Base-by-base conservation (phyloP, 2,888 invertebrate species). In the Sipha maydis region DNA sequence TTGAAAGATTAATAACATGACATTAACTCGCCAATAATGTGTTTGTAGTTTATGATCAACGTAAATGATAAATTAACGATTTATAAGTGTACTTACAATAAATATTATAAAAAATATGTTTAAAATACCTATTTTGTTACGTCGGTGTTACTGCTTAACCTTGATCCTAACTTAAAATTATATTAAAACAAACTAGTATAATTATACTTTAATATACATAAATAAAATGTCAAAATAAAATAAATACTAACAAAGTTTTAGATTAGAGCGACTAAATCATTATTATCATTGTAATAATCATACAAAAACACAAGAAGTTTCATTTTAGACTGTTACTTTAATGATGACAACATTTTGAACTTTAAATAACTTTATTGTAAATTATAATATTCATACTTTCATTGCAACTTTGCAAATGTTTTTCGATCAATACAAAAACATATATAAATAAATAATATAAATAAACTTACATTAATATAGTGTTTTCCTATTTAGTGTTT, bases 401-500 rank as follows among this genome's bases (percentile, higher is more conserved):
- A 21, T 38, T 79, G 25, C 1, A 5, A 71, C 1, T 17, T 71
- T 14, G 14, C 56, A 2, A n/a, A 38, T 7, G 61, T 38, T 11
- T 31, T 61, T 38, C 56, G 73, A 73, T 83, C 34, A 14, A 34
- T 4, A 34, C 34, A 34, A 34, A 34, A 34, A n/a, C n/a, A n/a
- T 38, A 54, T 61, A 28, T 56, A 61, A 84, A 61, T 7, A 7
- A 3, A 61, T 21, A 19, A 8, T 31, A 28, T 71, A 71, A 31
- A 31, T 71, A 71, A 25, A 3, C 5, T 61, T 61, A 61, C 38
- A 84, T 28, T 28, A 41, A 75, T n/a, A 56, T 69, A 69, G 31
- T 75, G 56, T 14, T 31, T 38, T 83, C 31, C 9, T 5, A 28
- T 84, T 67, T 41, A 76, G 19, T 3, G 41, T 85, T 85, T 77